A percentile compares a stretch with the other conserved stretches of the same genome.
Evolutionary conservation across 2,888 invertebrate species (phyloP).

Genomic region (Lycia hirtaria): DNA sequence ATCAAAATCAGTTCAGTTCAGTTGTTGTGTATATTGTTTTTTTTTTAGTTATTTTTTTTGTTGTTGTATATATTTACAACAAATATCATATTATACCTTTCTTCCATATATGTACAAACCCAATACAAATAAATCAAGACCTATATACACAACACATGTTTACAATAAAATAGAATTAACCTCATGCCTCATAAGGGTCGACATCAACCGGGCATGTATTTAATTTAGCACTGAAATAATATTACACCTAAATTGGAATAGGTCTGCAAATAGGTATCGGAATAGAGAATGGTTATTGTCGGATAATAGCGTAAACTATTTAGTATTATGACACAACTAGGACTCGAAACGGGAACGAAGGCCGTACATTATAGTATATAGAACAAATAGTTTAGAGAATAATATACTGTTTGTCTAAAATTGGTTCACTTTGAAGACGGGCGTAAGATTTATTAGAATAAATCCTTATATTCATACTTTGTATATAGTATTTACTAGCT

Average conservation of each 20-base stretch:
- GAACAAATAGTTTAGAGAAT: constrained; percentile 53
- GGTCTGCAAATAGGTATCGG: constrained; percentile 34
- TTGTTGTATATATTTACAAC: too few relatives aligned
- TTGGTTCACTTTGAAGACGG: constrained; percentile 46
- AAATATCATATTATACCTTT: too few relatives aligned
- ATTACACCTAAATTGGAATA: constrained; percentile 38
- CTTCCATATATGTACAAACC: background rate
- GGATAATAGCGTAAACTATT: constrained; percentile 48
- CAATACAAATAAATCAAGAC: background rate
- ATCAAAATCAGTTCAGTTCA: too few relatives aligned
- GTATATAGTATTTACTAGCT: too few relatives aligned
- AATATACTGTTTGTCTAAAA: constrained; percentile 60
- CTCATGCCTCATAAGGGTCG: constrained; percentile 23
- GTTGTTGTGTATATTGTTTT: too few relatives aligned
- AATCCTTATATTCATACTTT: too few relatives aligned
- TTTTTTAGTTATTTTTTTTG: too few relatives aligned
- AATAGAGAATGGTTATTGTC: constrained; percentile 36
- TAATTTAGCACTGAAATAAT: constrained; percentile 38
- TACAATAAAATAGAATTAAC: constrained; percentile 9
- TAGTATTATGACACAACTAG: constrained; percentile 47
- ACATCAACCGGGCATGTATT: constrained; percentile 31
- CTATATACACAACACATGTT: background rate
- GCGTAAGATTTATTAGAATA: background rate
- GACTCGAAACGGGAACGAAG: constrained; percentile 41
- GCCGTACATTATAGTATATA: constrained; percentile 15